Base-by-base conservation (phyloP, 2,113 vertebrate species). In the Crotalus viridis region DNA sequence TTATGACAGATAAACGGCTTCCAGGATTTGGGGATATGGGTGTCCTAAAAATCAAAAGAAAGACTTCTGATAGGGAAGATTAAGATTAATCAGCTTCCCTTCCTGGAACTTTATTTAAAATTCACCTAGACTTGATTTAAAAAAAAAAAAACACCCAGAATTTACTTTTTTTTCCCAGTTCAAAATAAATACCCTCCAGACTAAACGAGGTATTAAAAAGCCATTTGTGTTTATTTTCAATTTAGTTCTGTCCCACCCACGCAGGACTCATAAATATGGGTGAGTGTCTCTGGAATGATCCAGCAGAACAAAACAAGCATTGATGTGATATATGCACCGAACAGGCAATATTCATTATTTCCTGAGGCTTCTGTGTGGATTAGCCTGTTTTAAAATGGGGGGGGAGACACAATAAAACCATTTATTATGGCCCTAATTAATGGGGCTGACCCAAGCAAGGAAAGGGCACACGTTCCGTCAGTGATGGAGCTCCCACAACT, bases 401-500 rank as follows among this genome's bases (percentile, higher is more conserved):
- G 91, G 51, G 26, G 57, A 87, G 85, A 93, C 95, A 95, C 93
- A 97, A 96, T 39, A 43, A 89, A 85, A 87, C 94, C 69, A 95
- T 92, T 90, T 74, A 56, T 56, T 56, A 28, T 69, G 15, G 4
- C 55, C 81, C 91, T 5, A 0, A 56, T 69, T 90, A 88, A 57
- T 91, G 55, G 55, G 55, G 87, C 54, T 90, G 91, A 22, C 10
- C 39, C 51, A 92, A 59, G 85, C 26, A 90, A 95, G 94, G 93
- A 96, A 96, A 96, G 93, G 81, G 91, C 92, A 92, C 33, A 9
- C 91, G 39, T 39, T 39, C 39, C 2, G 39, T 39, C 39, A 39
- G 39, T 39, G 39, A 39, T 39, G 39, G 39, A 39, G 39, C 39
- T 39, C 39, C 39, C 39, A 39, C 39, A 39, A 39, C 39, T 2